phyloP scores from a whole-genome alignment of 2,797 vertebrate genomes.

The Mormyrus proboscirostris region DNA sequence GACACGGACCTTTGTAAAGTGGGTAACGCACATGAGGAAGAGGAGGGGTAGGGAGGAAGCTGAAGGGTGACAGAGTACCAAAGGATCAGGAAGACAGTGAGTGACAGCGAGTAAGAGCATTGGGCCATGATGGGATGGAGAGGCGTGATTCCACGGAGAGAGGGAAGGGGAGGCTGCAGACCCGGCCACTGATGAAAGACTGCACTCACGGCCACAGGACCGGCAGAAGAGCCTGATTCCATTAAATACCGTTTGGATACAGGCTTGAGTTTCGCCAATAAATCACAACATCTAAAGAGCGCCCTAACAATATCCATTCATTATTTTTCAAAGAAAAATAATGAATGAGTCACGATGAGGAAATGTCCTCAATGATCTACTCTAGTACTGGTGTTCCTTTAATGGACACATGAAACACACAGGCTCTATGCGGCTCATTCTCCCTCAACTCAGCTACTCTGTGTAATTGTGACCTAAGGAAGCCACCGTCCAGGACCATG shows the following conservation, averaged over 20 bases:
- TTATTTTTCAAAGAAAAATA: not conserved
- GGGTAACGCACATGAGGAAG: not conserved
- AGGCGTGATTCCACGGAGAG: not conserved
- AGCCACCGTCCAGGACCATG: constrained; percentile 23
- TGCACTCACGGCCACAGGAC: not conserved
- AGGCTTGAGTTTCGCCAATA: not conserved
- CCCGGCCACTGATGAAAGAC: not conserved
- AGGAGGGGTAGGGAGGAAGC: not conserved
- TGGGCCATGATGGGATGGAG: not conserved
- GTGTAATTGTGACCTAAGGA: not conserved
- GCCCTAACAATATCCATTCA: not conserved
- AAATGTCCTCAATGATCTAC: not conserved
- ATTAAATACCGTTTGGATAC: not conserved
- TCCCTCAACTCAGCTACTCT: not conserved
- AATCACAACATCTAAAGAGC: not conserved
- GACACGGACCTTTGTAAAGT: not conserved
- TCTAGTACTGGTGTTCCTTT: not conserved
- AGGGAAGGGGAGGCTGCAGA: not conserved
- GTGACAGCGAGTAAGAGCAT: not conserved
- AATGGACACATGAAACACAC: not conserved
- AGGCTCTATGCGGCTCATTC: not conserved
- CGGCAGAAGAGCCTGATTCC: not conserved
- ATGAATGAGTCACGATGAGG: not conserved
- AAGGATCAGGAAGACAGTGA: not conserved
- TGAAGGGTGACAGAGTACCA: not conserved